These are phyloP conservation scores for Anastatus disparis DNA, from an alignment of 1,140 invertebrate species.

Conservation along the genomic window DNA sequence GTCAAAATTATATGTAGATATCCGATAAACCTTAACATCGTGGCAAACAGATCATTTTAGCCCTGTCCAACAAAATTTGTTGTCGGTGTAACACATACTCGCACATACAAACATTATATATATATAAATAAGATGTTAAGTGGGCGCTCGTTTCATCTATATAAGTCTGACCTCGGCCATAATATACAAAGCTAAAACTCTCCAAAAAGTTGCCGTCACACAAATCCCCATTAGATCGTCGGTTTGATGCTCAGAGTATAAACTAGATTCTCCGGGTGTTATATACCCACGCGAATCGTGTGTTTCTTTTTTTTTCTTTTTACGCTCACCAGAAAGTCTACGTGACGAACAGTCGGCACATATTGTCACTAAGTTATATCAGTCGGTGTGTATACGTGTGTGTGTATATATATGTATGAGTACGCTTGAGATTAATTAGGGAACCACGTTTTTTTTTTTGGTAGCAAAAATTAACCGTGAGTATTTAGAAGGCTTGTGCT, in stretches of 20 bases:
- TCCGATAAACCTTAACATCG: too few relatives aligned
- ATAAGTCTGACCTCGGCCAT: not conserved
- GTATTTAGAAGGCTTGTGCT: not conserved
- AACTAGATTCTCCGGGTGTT: not conserved
- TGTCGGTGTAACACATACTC: too few relatives aligned
- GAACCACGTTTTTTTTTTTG: not conserved
- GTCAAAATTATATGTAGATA: too few relatives aligned
- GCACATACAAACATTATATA: too few relatives aligned
- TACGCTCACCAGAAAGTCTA: too few relatives aligned
- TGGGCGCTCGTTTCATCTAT: not conserved
- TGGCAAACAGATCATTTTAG: too few relatives aligned
- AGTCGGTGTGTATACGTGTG: too few relatives aligned
- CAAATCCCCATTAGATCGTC: constrained; percentile 16
- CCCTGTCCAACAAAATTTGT: too few relatives aligned
- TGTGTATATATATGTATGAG: too few relatives aligned
- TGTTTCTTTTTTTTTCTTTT: constrained; percentile 4
- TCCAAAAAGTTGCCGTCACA: not conserved
- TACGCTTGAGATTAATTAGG: constrained; percentile 28
- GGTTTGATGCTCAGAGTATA: not conserved
- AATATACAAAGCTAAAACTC: too few relatives aligned
- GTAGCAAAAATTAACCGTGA: not conserved
- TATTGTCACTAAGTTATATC: too few relatives aligned
- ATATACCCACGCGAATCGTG: constrained; percentile 15
- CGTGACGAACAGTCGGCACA: too few relatives aligned
- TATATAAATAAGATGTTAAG: constrained; percentile 22